Evolutionary conservation across 2,113 vertebrate species (phyloP), one percentile per base, ranked within the genome.

Genomic region (Halcyon senegalensis): DNA sequence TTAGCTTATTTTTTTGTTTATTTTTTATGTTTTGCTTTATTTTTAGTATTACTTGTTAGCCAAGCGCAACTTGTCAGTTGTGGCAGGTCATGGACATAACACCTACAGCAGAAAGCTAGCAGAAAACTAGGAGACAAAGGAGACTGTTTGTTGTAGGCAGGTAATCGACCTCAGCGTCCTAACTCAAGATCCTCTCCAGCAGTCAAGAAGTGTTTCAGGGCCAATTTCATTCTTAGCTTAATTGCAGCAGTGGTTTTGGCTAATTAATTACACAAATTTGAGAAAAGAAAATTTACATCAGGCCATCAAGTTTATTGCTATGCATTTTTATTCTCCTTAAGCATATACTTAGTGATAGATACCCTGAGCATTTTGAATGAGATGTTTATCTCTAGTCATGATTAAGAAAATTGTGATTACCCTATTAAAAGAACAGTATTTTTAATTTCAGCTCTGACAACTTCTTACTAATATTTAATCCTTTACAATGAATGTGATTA

Each of bases 261-360:
- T 79, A 74, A 74, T 35, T 64, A 51, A 60, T 59, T 83, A 39
- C 55, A 64, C 9, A 66, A 84, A 74, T 56, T 51, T 91, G 73
- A 62, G 63, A 15, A 62, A 60, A 60, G 13, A 79, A 74, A 77
- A 77, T 35, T 10, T n/a, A 3, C n/a, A 8, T 80, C 41, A 74
- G 44, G 35, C 13, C 25, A 30, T 81, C 0, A 1, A 55, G 46
- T 50, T 79, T 72, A n/a, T 84, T 86, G 9, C 33, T 64, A 1
- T n/a, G 25, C 5, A 3, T 63, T 89, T 73, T 72, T 76, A 15
- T 80, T 89, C 16, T 75, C 16, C 60, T 80, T 48, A 79, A 58
- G 11, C 15, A 28, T 58, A 76, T 59, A 5, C 0, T 0, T 62
- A 41, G 11, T 2, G 0, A 35, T 67, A 25, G 3, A 16, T 67